Evolutionary conservation across 2,888 invertebrate genomes (phyloP), one percentile per base, ranked within the genome.

Genomic region (Dryococelus australis): DNA sequence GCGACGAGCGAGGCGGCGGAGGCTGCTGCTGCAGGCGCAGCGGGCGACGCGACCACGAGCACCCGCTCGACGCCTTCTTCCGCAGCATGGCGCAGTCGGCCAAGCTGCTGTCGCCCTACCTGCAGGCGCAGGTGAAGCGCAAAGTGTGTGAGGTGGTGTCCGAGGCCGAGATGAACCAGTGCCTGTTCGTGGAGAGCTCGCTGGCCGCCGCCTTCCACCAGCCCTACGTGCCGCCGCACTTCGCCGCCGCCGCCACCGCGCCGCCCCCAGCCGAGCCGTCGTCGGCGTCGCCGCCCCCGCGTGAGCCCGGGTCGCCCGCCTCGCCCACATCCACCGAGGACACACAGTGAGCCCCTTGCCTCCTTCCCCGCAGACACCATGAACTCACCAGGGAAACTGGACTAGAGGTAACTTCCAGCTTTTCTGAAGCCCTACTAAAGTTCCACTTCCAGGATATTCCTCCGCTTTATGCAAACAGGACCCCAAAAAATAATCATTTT

Each of bases 31-130:
- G 5, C 10, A 65, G 65, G 65, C 16, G 65, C 20, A 5, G 10
- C 10, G 9, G 47, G 6, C 65, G 65, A 5, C 13, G 28, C 35
- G 28, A 43, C 83, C 12, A 43, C 1, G 16, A 28, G 35, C 43
- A 28, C 35, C 28, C 83, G 16, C 28, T 83, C 16, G 83, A 83
- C 83, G 24, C 24, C 83, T 83, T 83, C 83, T 83, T 83, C 83
- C 28, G 43, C 35, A 83, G 83, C 83, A 83, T 83, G 83, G 83
- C 83, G 35, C 28, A 83, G 83, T 28, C 83, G 35, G 24, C 83
- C 35, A 83, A 43, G 43, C 83, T 83, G 83, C 83, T 83, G 83
- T 83, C 83, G 83, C 83, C 83, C 9, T 83, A 83, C 83, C 83
- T 83, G 28, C 83, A 83, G 83, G 83, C 83, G 83, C 83, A 83